A percentile compares a stretch with the other conserved stretches of the same genome.
phyloP scores from a whole-genome alignment of 2,113 vertebrate genomes.

The Onychostoma macrolepis region DNA sequence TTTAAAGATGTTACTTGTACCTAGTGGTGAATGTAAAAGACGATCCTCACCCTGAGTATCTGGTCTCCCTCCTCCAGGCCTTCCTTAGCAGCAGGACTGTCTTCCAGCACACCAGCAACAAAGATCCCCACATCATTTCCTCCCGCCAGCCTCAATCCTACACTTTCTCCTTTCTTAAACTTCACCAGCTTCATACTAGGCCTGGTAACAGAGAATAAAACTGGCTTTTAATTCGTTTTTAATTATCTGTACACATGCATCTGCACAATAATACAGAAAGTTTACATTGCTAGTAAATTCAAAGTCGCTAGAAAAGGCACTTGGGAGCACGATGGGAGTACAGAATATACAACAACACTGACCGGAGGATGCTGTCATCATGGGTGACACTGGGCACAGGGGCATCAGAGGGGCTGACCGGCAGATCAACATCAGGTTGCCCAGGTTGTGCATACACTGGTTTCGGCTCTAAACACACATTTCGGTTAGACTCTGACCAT shows the following conservation, averaged over 20 bases:
- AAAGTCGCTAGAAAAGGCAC: background rate
- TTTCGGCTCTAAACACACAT: conserved; percentile 86
- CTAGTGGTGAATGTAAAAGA: background rate
- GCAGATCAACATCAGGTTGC: conserved; percentile 97
- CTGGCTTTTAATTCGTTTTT: background rate
- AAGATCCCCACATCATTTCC: conserved; percentile 99
- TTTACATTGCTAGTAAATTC: background rate
- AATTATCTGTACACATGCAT: background rate
- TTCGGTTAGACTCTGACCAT: background rate
- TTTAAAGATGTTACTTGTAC: background rate
- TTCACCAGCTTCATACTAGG: conserved; percentile 99
- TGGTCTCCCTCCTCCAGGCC: conserved; percentile 98
- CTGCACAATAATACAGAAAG: background rate
- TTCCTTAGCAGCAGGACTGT: conserved; percentile 97
- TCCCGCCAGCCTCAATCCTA: conserved; percentile 94
- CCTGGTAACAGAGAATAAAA: conserved; percentile 70
- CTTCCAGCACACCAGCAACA: conserved; percentile 96
- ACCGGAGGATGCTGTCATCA: conserved; percentile 96
- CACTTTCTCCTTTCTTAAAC: conserved; percentile 97
- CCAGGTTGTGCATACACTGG: conserved; percentile 97
- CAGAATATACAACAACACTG: conserved; percentile 10
- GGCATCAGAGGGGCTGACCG: conserved; percentile 95
- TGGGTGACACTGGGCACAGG: conserved; percentile 89
- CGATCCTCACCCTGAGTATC: conserved; percentile 91
- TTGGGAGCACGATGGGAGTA: background rate